Base-by-base conservation (phyloP, 2,888 invertebrate species). In the Coelopa pilipes region DNA sequence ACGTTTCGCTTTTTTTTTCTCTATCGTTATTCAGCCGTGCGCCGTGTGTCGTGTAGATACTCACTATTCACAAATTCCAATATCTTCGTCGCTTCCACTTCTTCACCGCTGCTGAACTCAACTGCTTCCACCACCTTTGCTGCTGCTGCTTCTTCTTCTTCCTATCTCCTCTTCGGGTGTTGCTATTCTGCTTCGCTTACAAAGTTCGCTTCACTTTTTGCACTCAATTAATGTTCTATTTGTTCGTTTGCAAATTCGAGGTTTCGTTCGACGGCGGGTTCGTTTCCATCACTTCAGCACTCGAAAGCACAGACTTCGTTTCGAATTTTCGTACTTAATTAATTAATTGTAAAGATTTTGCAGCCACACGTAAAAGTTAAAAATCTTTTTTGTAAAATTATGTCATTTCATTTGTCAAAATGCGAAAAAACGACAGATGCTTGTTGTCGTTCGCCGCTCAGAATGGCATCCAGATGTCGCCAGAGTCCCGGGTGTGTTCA, bases 41-140 rank as follows among this genome's bases (percentile, higher is more conserved):
- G 19, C 59, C 47, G 77, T 73, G 78, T 34, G 34, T 34, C 78
- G 50, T 53, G 69, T 76, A 66, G 74, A 72, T 77, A 76, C 77
- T 76, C 77, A 77, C 76, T 75, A 70, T 79, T 79, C 79, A 78
- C 81, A 81, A 82, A 82, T 82, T 83, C 82, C 83, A 83, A 81
- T 80, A 82, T 83, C 81, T 65, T 75, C 47, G 77, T 78, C 77
- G 78, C 76, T 74, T 47, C 70, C 59, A 46, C 77, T 78, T 72
- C 67, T 75, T 73, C 59, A 17, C 67, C 53, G 34, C 55, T 78
- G 77, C 79, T 79, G 80, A 78, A 79, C 75, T 78, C 76, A 21
- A 55, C 46, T 67, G 45, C 53, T 53, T 21, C 45, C 46, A 15
- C 55, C 53, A 46, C 49, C 34, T 24, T 53, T 71, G 50, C 62